Percentiles rank a stretch among this genome's conserved stretches.
Evolutionary conservation across 1,140 invertebrate species (phyloP).

Genomic region (Hyphantria cunea): DNA sequence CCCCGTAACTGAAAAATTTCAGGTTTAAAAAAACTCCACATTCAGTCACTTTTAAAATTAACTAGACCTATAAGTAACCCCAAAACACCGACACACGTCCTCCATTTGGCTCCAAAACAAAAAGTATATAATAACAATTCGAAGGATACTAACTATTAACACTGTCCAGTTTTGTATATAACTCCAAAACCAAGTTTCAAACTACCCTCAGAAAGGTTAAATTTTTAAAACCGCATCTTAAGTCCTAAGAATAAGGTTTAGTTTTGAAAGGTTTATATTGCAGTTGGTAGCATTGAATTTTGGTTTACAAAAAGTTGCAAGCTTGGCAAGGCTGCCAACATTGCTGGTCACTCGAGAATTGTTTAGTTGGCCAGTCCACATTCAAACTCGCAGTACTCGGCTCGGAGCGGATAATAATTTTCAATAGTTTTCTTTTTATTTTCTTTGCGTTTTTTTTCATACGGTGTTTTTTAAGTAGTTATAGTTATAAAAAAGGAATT

Average conservation of each 20-base stretch:
- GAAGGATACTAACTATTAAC: slow-evolving; percentile 58
- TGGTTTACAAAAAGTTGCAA: slow-evolving; percentile 43
- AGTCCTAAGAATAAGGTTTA: not conserved
- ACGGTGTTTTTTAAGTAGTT: too few relatives aligned
- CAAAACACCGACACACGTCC: slow-evolving; percentile 21
- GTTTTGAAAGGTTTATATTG: slow-evolving; percentile 12
- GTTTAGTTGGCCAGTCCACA: slow-evolving; percentile 49
- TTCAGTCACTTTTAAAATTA: not conserved
- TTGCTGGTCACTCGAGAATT: slow-evolving; percentile 56
- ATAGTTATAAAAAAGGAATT: too few relatives aligned
- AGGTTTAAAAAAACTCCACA: too few relatives aligned
- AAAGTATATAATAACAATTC: slow-evolving; percentile 61
- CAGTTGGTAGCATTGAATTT: slow-evolving; percentile 20
- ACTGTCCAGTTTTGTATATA: slow-evolving; percentile 53
- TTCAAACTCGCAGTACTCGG: slow-evolving; percentile 28
- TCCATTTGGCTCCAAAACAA: slow-evolving; percentile 56
- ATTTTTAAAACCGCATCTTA: not conserved
- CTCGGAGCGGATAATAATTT: slow-evolving; percentile 11
- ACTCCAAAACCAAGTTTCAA: slow-evolving; percentile 33
- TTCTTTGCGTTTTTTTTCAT: too few relatives aligned
- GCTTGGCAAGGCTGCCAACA: slow-evolving; percentile 54
- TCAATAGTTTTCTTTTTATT: not conserved
- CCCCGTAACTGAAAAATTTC: too few relatives aligned
- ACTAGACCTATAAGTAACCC: not conserved
- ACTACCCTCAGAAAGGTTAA: not conserved